phyloP scores from a whole-genome alignment of 2,888 invertebrate species.

The Junonia oenone region DNA sequence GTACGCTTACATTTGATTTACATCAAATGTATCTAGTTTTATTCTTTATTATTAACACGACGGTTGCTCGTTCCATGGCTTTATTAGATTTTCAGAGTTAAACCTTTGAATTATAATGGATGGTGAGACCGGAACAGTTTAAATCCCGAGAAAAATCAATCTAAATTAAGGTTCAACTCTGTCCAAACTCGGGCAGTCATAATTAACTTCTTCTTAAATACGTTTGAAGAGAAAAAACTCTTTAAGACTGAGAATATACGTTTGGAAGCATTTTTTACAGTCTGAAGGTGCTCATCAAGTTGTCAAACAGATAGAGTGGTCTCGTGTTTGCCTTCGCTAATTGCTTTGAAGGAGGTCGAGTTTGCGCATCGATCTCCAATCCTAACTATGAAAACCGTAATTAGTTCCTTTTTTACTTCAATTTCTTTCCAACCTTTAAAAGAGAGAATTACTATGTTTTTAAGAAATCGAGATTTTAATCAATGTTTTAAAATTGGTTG shows the following conservation, averaged over 20 bases:
- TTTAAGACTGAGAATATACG: not conserved
- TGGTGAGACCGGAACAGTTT: too few species aligned
- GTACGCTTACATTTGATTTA: too few species aligned
- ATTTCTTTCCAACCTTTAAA: not conserved
- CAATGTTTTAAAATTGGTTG: not conserved
- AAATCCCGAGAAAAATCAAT: too few species aligned
- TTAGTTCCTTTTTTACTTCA: conserved; percentile 10
- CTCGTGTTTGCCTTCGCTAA: conserved; percentile 16
- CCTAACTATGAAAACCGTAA: conserved; percentile 11
- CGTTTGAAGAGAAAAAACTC: not conserved
- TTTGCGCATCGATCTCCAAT: conserved; percentile 19
- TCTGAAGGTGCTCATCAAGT: not conserved
- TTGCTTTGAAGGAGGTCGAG: conserved; percentile 16
- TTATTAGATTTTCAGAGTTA: too few species aligned
- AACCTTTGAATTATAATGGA: too few species aligned
- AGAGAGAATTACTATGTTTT: conserved; percentile 9
- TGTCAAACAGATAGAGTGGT: conserved; percentile 6
- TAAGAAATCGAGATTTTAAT: not conserved
- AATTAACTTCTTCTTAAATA: too few species aligned
- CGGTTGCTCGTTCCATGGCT: too few species aligned
- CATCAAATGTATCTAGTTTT: too few species aligned
- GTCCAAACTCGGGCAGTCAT: too few species aligned
- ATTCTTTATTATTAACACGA: too few species aligned
- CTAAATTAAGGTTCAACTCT: too few species aligned
- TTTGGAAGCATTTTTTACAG: not conserved